Base-by-base conservation (phyloP, 2,888 invertebrate genomes). In the Mythimna impura region DNA sequence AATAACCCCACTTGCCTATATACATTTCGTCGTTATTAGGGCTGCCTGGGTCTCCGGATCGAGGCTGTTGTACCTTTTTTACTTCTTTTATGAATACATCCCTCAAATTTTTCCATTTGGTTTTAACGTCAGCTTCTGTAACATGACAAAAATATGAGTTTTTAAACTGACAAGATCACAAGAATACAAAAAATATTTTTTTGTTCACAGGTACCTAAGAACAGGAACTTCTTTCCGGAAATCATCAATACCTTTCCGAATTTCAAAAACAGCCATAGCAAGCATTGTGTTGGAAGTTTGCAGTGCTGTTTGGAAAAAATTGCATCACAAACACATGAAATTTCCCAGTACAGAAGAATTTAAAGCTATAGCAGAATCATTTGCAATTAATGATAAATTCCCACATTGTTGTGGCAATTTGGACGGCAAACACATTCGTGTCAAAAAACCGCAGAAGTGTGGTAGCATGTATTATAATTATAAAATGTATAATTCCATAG, bases 401-500 rank as follows among this genome's bases (percentile, higher is more conserved):
- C 76, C 79, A 73, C 76, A 75, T 68, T 76, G 73, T 74, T 74
- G 71, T 73, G 80, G 80, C 69, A 73, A 73, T 79, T 66, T 74
- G 66, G 80, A 84, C 72, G 82, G 84, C 58, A 84, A 84, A 78
- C 82, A 82, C 71, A 77, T 84, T 71, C 76, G 77, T 76, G 67
- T 82, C 68, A 80, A 73, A 65, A 71, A 71, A 63, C 82, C 83
- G 60, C 68, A 50, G 67, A 76, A 73, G 60, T 75, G 74, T 75
- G 84, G 84, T 30, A 76, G 52, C n/a, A 52, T 52, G 52, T 52
- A 52, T 9, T 52, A 52, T 9, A 52, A 52, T 52, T 81, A 80
- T 68, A 80, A 81, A 76, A 70, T 71, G 43, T 76, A 72, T 47
- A 73, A 72, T 58, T 79, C 81, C 58, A 80, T 80, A 66, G 83